Evolutionary conservation across 2,113 vertebrate genomes (phyloP).

Genomic region (Periophthalmus modestus): DNA sequence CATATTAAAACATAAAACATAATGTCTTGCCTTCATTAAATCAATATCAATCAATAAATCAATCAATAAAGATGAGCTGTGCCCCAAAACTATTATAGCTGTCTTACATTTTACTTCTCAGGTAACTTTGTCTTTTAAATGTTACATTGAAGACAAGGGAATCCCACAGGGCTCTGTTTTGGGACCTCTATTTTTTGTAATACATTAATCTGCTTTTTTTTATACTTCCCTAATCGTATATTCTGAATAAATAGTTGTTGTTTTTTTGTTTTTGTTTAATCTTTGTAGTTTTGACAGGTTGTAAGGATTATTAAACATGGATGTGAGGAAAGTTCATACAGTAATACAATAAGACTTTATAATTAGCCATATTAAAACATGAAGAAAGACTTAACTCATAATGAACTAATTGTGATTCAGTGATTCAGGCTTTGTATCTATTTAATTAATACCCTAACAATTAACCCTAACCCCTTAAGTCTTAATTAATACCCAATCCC

Average conservation of each 20-base stretch:
- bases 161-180: constrained; percentile 17
- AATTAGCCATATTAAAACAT: no score
- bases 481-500: background rate
- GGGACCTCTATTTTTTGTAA: background rate
- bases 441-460: no score
- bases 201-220: background rate
- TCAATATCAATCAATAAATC: constrained; percentile 23
- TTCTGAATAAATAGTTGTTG: no score
- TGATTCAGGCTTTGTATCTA: no score
- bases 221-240: no score
- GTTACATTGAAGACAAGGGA: background rate
- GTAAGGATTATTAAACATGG: no score
- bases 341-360: no score
- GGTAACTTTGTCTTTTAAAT: constrained; percentile 22
- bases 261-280: background rate
- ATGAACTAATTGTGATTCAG: no score
- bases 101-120: constrained; percentile 26
- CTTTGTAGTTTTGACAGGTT: constrained; percentile 3
- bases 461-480: no score
- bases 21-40: constrained; percentile 34
- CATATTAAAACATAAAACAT: constrained; percentile 40
- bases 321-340: no score
- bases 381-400: no score
- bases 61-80: constrained; percentile 9
- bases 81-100: constrained; percentile 15